A percentile compares a stretch with the other conserved stretches of the same genome.
These are phyloP conservation scores for Dicranocentrus wangi DNA, from an alignment of 2,888 invertebrate species.

Conservation along the genomic window DNA sequence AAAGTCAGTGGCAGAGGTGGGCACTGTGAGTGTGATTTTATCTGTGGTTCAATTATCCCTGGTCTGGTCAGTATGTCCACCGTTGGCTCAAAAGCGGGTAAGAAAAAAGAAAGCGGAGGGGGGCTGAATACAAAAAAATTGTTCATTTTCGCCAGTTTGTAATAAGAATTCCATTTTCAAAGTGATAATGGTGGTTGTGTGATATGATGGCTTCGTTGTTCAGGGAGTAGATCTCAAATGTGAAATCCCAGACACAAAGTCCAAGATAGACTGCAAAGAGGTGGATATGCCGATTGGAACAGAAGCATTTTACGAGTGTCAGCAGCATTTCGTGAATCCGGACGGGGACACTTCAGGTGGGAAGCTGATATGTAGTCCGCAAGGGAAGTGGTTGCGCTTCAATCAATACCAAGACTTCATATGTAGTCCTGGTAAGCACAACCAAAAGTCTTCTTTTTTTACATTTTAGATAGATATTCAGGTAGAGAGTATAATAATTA, in stretches of 20 bases:
- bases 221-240: constrained; percentile 64
- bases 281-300: constrained; percentile 61
- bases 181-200: too few species aligned
- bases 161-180: too few species aligned
- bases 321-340: constrained; percentile 50
- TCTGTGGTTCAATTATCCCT: not conserved
- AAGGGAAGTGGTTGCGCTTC: constrained; percentile 58
- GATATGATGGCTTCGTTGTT: too few species aligned
- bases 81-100: constrained; percentile 55
- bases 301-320: constrained; percentile 59
- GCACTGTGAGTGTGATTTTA: not conserved
- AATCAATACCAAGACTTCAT: constrained; percentile 59
- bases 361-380: constrained; percentile 58
- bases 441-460: too few species aligned
- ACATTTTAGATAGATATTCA: too few species aligned
- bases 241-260: constrained; percentile 54
- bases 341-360: constrained; percentile 59
- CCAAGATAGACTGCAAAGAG: constrained; percentile 55
- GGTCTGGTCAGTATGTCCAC: constrained; percentile 53
- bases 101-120: too few species aligned
- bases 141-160: too few species aligned
- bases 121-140: too few species aligned
- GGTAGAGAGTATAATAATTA: too few species aligned
- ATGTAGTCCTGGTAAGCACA: constrained; percentile 66
- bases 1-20: not conserved